Evolutionary conservation across 2,113 vertebrate species (phyloP), one percentile per base, ranked within the genome.

Genomic region (Halcyon senegalensis): DNA sequence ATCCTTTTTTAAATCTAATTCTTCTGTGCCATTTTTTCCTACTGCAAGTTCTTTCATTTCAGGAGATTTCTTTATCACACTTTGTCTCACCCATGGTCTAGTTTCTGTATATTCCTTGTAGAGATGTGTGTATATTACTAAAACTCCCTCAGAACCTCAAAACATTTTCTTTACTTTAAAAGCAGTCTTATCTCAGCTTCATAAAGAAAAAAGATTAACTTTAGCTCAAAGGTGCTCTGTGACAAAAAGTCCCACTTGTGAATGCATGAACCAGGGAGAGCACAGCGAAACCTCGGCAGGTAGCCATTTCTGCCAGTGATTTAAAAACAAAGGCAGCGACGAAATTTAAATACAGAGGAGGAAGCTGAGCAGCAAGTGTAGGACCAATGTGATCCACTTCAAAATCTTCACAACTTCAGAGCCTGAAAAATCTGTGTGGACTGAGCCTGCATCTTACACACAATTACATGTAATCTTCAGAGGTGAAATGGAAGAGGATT

Each of bases 401-500:
- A 79, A n/a, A 79, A n/a, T 68, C 73, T 84, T 89, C 83, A 58
- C 73, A 79, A 53, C 24, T 69, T 73, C 66, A 66, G 55, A 94
- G 51, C 8, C 76, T 92, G 76, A 92, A 70, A 89, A 92, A 68
- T 21, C 88, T 10, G 9, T 7, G 53, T 5, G 6, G 66, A 48
- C 37, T 72, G 77, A 92, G 80, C n/a, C 62, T 85, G 86, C 73
- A 39, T 56, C 56, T 89, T 68, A 75, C 53, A 79, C 16, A 5
- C 73, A 87, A 82, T 84, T 69, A 66, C 41, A 19, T 39, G 69
- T 53, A 79, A 91, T 79, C 81, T 75, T 75, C 73, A 53, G 74
- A 95, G 84, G 80, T 79, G 89, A 69, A 94, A 80, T 39, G 8
- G 59, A 51, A 93, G 72, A 82, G 81, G 80, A 94, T 94, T 87